Base-by-base conservation (phyloP, 2,797 vertebrate genomes). In the Tragelaphus eurycerus region DNA sequence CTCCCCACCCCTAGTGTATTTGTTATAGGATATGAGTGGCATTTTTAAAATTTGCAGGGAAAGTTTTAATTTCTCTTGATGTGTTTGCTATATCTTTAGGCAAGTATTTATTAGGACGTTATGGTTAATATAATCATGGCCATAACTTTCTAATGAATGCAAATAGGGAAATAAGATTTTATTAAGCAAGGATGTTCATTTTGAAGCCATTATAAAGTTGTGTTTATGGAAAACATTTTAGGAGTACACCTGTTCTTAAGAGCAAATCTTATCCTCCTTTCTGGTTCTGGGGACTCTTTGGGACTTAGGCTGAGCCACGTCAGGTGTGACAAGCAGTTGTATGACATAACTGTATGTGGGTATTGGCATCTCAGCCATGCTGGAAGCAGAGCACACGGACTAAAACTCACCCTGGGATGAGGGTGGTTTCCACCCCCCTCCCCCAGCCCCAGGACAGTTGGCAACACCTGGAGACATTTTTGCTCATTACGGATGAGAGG, bases 101-200 rank as follows among this genome's bases (percentile, higher is more conserved):
- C 87, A 95, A 93, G 97, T 94, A 98, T 98, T 98, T 97, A 97
- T 96, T 97, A 96, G 89, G 87, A 64, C 92, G 50, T 94, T 93
- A 90, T 23, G 78, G 93, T 94, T 96, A 87, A 96, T 96, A 89
- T 93, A 96, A 95, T 93, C 93, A 54, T 83, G 81, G 82, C 38
- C 76, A 16, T 97, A 97, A 93, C 94, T 97, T 94, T 89, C 92
- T 98, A 97, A 97, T 97, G 93, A 96, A 97, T 95, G 95, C 86
- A 97, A 97, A 96, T 60, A 90, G 93, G 62, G 34, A 90, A 97
- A 86, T 96, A 97, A 97, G 97, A 82, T 97, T 98, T 96, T 97
- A 97, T 95, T 96, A 97, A 97, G 92, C 95, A 85, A 87, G 76
- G 55, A 82, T 21, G 23, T 88, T 95, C 46, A n/a, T 82, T 93